A percentile compares a stretch with the other conserved stretches of the same genome.
Conservation (phyloP, 2,113 vertebrate genomes). For the Naja naja region DNA sequence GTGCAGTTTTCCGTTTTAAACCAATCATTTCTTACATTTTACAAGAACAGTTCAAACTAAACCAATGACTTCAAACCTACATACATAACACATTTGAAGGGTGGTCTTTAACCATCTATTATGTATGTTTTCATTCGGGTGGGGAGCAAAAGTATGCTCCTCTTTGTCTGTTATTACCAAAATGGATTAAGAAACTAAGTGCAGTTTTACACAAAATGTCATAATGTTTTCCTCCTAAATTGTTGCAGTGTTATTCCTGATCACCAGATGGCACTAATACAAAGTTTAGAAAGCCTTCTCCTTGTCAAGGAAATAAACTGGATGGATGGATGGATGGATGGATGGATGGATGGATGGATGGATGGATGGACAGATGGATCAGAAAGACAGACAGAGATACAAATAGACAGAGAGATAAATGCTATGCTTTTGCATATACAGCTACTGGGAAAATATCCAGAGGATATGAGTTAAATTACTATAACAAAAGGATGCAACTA, state of each 20-base stretch:
- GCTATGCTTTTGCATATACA: background rate
- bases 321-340: no score
- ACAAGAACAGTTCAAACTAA: no score
- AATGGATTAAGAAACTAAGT: background rate
- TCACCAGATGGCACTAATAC: slow-evolving; percentile 13
- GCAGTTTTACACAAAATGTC: background rate
- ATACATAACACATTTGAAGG: background rate
- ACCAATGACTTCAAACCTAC: no score
- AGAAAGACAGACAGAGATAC: no score
- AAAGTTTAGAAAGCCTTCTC: background rate
- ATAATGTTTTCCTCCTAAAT: background rate
- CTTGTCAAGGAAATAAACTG: background rate
- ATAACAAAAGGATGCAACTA: background rate
- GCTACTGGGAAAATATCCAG: background rate
- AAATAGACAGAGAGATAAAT: background rate
- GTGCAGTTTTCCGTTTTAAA: no score
- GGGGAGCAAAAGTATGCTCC: background rate
- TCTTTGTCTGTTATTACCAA: background rate
- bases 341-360: no score
- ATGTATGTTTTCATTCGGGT: background rate
- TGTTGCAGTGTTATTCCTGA: background rate
- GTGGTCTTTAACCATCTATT: background rate
- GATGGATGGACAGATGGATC: no score
- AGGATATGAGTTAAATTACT: background rate
- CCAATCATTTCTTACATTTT: no score